phyloP scores from a whole-genome alignment of 1,140 invertebrate species.

The Euborellia annulipes region DNA sequence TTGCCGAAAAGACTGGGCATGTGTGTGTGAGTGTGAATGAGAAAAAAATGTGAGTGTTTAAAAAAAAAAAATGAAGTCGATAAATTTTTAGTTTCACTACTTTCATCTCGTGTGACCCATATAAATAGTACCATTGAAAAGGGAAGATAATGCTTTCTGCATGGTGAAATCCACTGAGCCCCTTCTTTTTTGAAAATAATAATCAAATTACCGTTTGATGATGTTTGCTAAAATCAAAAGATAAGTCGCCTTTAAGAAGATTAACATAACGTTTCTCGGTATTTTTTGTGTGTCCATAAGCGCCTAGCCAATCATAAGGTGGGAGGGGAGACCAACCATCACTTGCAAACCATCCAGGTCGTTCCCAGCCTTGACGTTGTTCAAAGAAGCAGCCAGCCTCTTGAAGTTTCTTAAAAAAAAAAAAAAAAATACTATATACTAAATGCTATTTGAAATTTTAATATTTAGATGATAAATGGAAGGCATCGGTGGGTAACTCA shows the following conservation, averaged over 20 bases:
- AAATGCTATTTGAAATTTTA: no score
- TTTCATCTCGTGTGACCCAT: neutral
- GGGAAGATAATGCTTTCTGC: neutral
- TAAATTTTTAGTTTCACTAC: neutral
- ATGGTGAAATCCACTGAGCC: no score
- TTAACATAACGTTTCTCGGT: constrained; percentile 46
- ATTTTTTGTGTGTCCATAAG: constrained; percentile 48
- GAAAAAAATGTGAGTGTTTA: no score
- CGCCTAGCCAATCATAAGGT: constrained; percentile 70
- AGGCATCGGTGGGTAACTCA: no score
- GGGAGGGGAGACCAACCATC: constrained; percentile 33
- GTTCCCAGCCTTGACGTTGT: constrained; percentile 69
- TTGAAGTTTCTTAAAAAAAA: constrained; percentile 35
- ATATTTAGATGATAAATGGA: no score
- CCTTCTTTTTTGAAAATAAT: neutral
- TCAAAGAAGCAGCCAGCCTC: constrained; percentile 68
- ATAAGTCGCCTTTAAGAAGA: constrained; percentile 53
- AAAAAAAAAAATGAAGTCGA: no score
- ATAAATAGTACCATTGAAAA: neutral
- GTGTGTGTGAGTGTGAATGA: no score
- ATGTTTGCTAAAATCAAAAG: constrained; percentile 64
- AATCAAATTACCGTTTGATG: constrained; percentile 46
- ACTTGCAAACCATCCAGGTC: constrained; percentile 55
- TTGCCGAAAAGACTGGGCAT: no score
- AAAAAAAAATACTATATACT: no score